phyloP scores from a whole-genome alignment of 2,113 vertebrate species.

The Lucifuga dentata region DNA sequence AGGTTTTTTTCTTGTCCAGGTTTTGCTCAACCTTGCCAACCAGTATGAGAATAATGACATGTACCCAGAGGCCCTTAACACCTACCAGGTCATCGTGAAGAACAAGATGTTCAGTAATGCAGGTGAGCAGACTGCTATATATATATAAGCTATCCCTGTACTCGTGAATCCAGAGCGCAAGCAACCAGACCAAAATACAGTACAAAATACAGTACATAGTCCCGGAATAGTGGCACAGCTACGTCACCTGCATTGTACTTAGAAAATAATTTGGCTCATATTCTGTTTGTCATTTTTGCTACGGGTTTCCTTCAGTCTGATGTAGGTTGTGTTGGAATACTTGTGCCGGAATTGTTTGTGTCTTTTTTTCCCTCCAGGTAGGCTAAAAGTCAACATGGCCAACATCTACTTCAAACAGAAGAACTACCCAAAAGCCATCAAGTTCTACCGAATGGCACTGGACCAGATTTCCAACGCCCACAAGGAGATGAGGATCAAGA shows the following conservation, averaged over 20 bases:
- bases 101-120: slow-evolving; percentile 97
- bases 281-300: too few species aligned
- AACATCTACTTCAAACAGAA: slow-evolving; percentile 97
- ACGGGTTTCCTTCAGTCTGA: too few species aligned
- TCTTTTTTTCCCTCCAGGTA: slow-evolving; percentile 78
- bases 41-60: slow-evolving; percentile 97
- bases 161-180: background rate
- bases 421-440: slow-evolving; percentile 96
- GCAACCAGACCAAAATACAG: background rate
- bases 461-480: slow-evolving; percentile 94
- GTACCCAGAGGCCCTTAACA: slow-evolving; percentile 95
- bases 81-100: slow-evolving; percentile 96
- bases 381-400: slow-evolving; percentile 96
- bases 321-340: too few species aligned
- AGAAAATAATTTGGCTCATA: too few species aligned
- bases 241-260: too few species aligned
- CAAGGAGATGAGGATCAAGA: slow-evolving; percentile 96
- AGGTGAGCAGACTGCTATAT: slow-evolving; percentile 80
- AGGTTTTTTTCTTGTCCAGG: slow-evolving; percentile 74
- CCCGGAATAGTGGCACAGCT: too few species aligned
- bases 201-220: too few species aligned
- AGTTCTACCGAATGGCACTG: slow-evolving; percentile 98
- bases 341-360: background rate
- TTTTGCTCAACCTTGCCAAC: slow-evolving; percentile 95
- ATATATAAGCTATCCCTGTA: background rate